Percentiles rank a stretch among this genome's conserved stretches.
Conservation (phyloP, 2,888 invertebrate species). For the Pseudoips prasinana region DNA sequence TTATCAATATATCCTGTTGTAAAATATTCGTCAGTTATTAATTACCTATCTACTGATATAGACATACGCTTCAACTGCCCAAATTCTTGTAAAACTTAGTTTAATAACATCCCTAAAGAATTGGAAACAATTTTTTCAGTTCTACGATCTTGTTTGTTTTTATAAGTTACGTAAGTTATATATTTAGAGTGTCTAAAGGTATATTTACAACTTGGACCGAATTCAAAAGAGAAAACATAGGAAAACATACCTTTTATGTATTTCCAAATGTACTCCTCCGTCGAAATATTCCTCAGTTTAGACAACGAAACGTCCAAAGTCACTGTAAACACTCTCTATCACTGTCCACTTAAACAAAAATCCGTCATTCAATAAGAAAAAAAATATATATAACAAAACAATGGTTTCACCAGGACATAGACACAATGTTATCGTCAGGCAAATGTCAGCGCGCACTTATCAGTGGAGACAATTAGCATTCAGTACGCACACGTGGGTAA, state of each 20-base stretch:
- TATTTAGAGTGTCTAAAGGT: no score
- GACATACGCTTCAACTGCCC: no score
- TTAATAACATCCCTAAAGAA: no score
- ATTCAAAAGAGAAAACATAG: slow-evolving; percentile 31
- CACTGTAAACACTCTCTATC: slow-evolving; percentile 60
- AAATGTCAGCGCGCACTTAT: slow-evolving; percentile 66
- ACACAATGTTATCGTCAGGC: slow-evolving; percentile 59
- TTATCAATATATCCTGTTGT: no score
- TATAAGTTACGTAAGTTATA: no score
- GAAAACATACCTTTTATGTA: slow-evolving; percentile 69
- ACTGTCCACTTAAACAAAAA: slow-evolving; percentile 57
- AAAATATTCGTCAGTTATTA: no score
- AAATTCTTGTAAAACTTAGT: no score
- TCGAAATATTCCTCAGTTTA: slow-evolving; percentile 75
- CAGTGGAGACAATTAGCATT: slow-evolving; percentile 61
- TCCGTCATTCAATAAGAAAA: slow-evolving; percentile 28
- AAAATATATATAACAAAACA: slow-evolving; percentile 31
- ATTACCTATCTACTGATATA: no score
- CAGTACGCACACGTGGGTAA: slow-evolving; percentile 61
- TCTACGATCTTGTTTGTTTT: no score
- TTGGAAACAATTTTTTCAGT: no score
- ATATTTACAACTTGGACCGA: slow-evolving; percentile 53
- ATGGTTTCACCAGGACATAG: slow-evolving; percentile 38
- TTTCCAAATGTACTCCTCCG: slow-evolving; percentile 72
- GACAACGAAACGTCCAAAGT: slow-evolving; percentile 58